Base-by-base conservation (phyloP, 2,113 vertebrate genomes). In the Galemys pyrenaicus region DNA sequence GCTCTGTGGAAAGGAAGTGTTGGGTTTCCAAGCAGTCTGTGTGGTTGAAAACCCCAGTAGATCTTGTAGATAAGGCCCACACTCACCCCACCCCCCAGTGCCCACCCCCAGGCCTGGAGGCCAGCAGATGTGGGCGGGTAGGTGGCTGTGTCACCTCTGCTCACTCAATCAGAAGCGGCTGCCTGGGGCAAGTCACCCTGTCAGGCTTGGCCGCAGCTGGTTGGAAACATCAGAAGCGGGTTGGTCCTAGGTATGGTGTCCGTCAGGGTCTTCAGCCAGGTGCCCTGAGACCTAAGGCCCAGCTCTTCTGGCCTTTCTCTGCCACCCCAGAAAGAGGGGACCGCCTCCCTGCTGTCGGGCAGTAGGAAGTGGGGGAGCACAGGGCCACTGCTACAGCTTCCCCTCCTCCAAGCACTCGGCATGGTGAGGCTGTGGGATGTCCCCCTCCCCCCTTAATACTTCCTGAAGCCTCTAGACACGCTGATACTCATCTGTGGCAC, bases 201-300 rank as follows among this genome's bases (percentile, higher is more conserved):
- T 7, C 0, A 0, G 70, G 51, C 70, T 84, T 15, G 0, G 70
- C 68, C 7, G 0, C 41, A 32, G 60, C 16, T 4, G 24, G 46
- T 9, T 15, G 13, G 49, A 68, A 6, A n/a, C 0, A 0, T 15
- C 5, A 0, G 19, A 4, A 2, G 28, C 1, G 39, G 26, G 49
- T 2, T 56, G 5, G 13, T 37, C 46, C 26, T 0, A 0, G 65
- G 9, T 46, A 44, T 74, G 0, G 1, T 46, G 9, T 20, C 37
- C 4, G 1, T 3, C 4, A 16, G 41, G 90, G 77, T 30, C 16
- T 22, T 49, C 81, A 5, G 13, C 22, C 37, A 26, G 75, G 20
- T 68, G 41, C 49, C 41, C 35, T 16, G 24, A 30, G 41, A 16
- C 58, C 19, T 5, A 7, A 41, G 24, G 32, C 44, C 41, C 60